phyloP scores from a whole-genome alignment of 2,113 vertebrate genomes.

The Zosterops hypoxanthus region DNA sequence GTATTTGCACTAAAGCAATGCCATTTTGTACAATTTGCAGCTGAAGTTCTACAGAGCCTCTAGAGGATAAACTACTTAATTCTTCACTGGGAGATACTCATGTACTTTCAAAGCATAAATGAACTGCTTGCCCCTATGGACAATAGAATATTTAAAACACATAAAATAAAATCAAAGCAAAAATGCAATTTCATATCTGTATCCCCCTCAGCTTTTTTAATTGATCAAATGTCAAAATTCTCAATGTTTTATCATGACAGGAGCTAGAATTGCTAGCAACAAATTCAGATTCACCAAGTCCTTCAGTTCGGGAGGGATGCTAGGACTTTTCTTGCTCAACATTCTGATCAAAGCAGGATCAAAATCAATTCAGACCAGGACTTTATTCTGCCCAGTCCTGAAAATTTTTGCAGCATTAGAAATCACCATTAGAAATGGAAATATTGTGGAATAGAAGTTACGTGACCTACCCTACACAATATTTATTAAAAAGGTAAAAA shows the following conservation, averaged over 20 bases:
- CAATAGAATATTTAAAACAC: not conserved
- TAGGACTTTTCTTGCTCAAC: not conserved
- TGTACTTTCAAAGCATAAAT: not conserved
- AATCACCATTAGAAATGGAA: not conserved
- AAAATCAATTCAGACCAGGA: not conserved
- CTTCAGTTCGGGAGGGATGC: not conserved
- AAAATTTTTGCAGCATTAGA: not conserved
- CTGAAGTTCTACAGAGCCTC: not conserved
- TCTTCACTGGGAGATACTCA: not conserved
- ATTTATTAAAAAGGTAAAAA: not conserved
- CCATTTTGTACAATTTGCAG: not conserved
- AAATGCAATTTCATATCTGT: not conserved
- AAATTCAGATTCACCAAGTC: not conserved
- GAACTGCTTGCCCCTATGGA: not conserved
- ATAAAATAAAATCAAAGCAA: not conserved
- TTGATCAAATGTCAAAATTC: not conserved
- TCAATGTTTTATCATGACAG: not conserved
- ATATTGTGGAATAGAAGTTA: not conserved
- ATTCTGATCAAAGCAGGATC: not conserved
- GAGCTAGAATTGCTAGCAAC: not conserved
- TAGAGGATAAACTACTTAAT: not conserved
- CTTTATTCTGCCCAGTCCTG: not conserved
- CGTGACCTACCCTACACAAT: not conserved
- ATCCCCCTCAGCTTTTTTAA: not conserved
- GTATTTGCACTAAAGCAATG: not conserved